A percentile compares a stretch with the other conserved stretches of the same genome.
Evolutionary conservation across 2,113 vertebrate genomes (phyloP).

Genomic region (Calidris pugnax): DNA sequence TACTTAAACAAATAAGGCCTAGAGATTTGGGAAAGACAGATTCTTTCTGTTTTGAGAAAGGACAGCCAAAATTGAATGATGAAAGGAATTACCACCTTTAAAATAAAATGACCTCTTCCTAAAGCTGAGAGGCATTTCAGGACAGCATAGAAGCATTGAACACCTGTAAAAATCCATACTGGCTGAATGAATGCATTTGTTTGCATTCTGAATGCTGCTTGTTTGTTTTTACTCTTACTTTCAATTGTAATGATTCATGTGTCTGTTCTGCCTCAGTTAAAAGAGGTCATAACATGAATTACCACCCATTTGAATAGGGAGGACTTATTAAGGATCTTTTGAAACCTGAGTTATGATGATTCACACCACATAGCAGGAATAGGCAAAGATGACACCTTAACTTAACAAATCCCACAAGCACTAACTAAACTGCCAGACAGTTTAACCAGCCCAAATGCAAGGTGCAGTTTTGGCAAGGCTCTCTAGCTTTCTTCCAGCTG

Average conservation of each 20-base stretch:
- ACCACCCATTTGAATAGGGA: not conserved
- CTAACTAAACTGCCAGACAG: not conserved
- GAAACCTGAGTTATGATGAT: not conserved
- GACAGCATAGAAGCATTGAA: not conserved
- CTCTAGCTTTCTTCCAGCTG: not conserved
- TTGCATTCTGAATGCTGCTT: not conserved
- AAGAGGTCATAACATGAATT: not conserved
- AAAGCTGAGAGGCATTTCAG: not conserved
- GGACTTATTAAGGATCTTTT: not conserved
- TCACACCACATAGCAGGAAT: not conserved
- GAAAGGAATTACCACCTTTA: not conserved
- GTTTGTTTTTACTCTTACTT: not conserved
- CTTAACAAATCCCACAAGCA: not conserved
- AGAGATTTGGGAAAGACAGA: not conserved
- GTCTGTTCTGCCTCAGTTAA: not conserved
- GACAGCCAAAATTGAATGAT: not conserved
- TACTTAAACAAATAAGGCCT: not conserved
- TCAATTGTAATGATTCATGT: not conserved
- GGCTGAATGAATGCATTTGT: not conserved
- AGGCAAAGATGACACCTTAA: not conserved
- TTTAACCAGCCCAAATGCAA: not conserved
- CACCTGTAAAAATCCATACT: not conserved
- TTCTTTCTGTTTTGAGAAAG: not conserved
- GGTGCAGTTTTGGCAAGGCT: not conserved
- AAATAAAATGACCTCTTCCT: not conserved